These are phyloP conservation scores for Aspidapion aeneum DNA, from an alignment of 2,888 invertebrate genomes.

Conservation along the genomic window DNA sequence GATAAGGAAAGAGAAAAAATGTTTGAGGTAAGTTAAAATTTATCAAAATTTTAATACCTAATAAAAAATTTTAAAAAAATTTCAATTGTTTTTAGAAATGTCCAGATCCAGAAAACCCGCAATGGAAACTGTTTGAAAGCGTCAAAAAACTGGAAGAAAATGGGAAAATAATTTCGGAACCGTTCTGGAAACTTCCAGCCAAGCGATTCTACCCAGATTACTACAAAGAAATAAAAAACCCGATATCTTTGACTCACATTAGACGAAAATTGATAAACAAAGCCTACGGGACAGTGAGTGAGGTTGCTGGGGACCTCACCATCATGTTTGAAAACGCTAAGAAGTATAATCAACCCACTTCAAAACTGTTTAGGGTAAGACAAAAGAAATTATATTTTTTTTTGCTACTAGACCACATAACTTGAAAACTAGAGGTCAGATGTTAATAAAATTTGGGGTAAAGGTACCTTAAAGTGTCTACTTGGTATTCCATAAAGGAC, in stretches of 20 bases:
- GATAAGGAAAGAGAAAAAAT: neutral
- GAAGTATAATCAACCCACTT: constrained; percentile 78
- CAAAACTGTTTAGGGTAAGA: constrained; percentile 73
- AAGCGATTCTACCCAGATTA: constrained; percentile 93
- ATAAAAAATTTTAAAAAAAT: too few relatives aligned
- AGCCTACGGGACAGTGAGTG: constrained; percentile 78
- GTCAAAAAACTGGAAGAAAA: constrained; percentile 63
- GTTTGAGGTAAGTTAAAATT: neutral
- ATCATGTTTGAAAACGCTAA: constrained; percentile 97
- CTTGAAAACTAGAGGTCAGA: too few relatives aligned
- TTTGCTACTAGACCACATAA: too few relatives aligned
- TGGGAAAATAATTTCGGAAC: constrained; percentile 85
- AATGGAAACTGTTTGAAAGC: constrained; percentile 88
- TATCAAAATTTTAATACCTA: too few relatives aligned
- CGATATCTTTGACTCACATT: constrained; percentile 92
- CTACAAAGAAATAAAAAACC: constrained; percentile 94
- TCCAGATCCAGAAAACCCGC: constrained; percentile 64
- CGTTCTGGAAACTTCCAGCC: constrained; percentile 91
- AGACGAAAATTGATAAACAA: constrained; percentile 77
- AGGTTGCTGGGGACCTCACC: constrained; percentile 91
- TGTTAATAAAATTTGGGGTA: too few relatives aligned
- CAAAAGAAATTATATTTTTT: neutral
- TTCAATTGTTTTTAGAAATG: constrained; percentile 12
- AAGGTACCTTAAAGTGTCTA: too few relatives aligned
- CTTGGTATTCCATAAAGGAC: too few relatives aligned